Percentiles rank a stretch among this genome's conserved stretches.
These are phyloP conservation scores for Actinostola sp. DNA, from an alignment of 92 coral and sea anemone species.

Conservation along the genomic window DNA sequence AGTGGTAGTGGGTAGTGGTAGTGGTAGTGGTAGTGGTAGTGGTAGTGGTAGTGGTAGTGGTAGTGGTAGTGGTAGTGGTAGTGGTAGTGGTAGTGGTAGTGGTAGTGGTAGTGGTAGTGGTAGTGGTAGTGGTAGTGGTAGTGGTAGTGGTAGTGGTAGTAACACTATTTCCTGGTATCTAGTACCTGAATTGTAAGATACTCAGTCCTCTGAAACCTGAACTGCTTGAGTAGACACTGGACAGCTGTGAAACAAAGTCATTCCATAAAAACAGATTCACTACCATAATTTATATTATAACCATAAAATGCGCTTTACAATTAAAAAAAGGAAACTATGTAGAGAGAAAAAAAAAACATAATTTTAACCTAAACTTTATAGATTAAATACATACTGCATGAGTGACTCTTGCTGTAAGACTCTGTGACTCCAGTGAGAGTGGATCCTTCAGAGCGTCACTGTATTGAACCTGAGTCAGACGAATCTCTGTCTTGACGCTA, in stretches of 20 bases:
- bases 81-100: too few species aligned
- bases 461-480: constrained; percentile 16
- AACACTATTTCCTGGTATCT: too few species aligned
- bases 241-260: constrained; percentile 8
- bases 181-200: constrained; percentile 50
- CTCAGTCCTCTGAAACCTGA: constrained; percentile 32
- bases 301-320: too few species aligned
- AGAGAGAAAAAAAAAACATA: too few species aligned
- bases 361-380: too few species aligned
- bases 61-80: too few species aligned
- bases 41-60: too few species aligned
- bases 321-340: neutral
- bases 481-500: constrained; percentile 28
- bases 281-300: neutral
- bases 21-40: too few species aligned
- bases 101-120: too few species aligned
- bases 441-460: constrained; percentile 37
- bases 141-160: too few species aligned
- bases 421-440: constrained; percentile 22
- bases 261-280: neutral
- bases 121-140: too few species aligned
- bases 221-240: constrained; percentile 20
- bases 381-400: constrained; percentile 15
- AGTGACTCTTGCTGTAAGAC: constrained; percentile 17
- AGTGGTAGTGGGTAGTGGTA: too few species aligned